Evolutionary conservation across 37 sponge, comb jelly and placozoan genomes (phyloP).

Genomic region (Hormiphora californensis): DNA sequence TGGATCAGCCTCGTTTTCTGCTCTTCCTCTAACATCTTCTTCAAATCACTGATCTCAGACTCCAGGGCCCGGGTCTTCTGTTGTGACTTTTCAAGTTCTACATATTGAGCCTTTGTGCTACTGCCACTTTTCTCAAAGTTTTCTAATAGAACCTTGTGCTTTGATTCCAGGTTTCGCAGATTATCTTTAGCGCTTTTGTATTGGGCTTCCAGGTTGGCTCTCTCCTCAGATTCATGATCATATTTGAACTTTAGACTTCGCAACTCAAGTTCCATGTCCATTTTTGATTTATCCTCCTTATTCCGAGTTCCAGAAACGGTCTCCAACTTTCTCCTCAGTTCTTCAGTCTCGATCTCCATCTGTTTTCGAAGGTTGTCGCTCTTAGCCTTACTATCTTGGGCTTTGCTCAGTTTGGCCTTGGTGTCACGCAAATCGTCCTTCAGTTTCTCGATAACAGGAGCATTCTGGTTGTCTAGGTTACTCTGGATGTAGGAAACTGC

Average conservation of each 20-base stretch:
- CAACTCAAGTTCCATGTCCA: constrained; percentile 18
- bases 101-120: too few species aligned
- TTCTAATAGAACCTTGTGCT: neutral
- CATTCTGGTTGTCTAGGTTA: neutral
- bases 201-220: neutral
- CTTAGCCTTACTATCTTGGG: neutral
- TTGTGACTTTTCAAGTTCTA: constrained; percentile 1
- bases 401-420: constrained; percentile 11
- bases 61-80: neutral
- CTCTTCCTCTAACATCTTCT: constrained; percentile 31
- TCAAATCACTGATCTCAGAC: neutral
- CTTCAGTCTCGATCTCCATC: constrained; percentile 31
- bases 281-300: constrained; percentile 12
- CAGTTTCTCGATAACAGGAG: neutral
- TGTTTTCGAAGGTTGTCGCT: constrained; percentile 9
- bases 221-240: constrained; percentile 36
- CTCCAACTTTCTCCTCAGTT: constrained; percentile 19
- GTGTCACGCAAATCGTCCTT: constrained; percentile 31
- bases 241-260: constrained; percentile 16
- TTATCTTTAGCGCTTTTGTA: constrained; percentile 17
- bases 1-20: constrained; percentile 42
- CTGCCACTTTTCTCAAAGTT: too few species aligned
- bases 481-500: constrained; percentile 42
- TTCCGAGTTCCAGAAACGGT: neutral
- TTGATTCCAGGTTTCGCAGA: constrained; percentile 16